Evolutionary conservation across 2,113 vertebrate genomes (phyloP), one percentile per base, ranked within the genome.

Genomic region (Stegostoma tigrinum): DNA sequence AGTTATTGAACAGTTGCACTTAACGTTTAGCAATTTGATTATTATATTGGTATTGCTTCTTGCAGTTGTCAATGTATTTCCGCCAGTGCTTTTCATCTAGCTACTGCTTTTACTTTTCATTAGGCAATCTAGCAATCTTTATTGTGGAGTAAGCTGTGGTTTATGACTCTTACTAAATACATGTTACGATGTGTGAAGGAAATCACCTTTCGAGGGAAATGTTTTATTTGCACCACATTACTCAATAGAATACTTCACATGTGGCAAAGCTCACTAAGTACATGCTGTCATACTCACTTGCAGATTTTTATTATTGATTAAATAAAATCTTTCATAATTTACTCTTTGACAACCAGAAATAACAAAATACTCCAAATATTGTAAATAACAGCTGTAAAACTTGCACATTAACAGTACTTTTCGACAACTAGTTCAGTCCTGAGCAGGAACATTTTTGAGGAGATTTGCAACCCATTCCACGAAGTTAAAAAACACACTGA

Each of bases 211-310:
- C 61, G 66, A 93, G 61, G 89, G 38, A 66, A 93, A 61, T 38
- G 23, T 72, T 95, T 30, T 72, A 94, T 48, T 75, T 17, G 10
- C 1, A 55, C 30, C 55, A 17, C 87, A 90, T 64, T 61, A 90
- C 27, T 90, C 87, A 95, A 95, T 93, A 93, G 89, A 93, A 38
- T 66, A 38, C 89, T 67, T 93, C 89, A 93, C 89, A 52, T 95
- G 94, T 72, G 68, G 68, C 94, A 95, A 95, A 72, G 67, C 68
- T 95, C 66, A 34, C 67, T 70, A 95, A 95, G 75, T 95, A 48
- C 68, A 72, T 75, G 67, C 68, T 95, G 94, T 72, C 75, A 68
- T 42, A 52, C 34, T 45, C 45, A 72, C 48, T 72, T 72, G 30
- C 64, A 95, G 27, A 75, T 45, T 72, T 72, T 38, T 45, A 45